These are phyloP conservation scores for Callitettix versicolor DNA, from an alignment of 1,140 invertebrate genomes.

Conservation along the genomic window DNA sequence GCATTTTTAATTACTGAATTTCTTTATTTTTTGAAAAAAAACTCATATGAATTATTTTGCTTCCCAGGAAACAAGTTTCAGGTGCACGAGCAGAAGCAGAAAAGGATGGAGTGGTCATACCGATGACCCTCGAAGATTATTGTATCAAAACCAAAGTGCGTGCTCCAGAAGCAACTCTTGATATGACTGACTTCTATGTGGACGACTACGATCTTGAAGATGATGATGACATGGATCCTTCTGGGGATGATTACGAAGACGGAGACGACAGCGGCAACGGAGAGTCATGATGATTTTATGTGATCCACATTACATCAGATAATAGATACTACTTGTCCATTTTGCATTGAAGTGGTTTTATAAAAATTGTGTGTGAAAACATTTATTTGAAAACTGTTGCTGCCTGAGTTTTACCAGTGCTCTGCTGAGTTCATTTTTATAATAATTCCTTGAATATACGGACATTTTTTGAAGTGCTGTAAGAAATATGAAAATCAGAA, in stretches of 20 bases:
- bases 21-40: too few species aligned
- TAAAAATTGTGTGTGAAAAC: too few species aligned
- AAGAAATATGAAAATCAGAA: too few species aligned
- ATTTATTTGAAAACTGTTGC: too few species aligned
- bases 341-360: too few species aligned
- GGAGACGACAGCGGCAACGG: slow-evolving; percentile 73
- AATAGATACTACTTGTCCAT: too few species aligned
- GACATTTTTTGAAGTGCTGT: too few species aligned
- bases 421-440: too few species aligned
- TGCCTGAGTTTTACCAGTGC: too few species aligned
- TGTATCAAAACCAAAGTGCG: slow-evolving; percentile 84
- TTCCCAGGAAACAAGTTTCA: slow-evolving; percentile 89
- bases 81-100: slow-evolving; percentile 89
- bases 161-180: slow-evolving; percentile 62
- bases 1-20: slow-evolving; percentile 5
- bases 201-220: slow-evolving; percentile 79
- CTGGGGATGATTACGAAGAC: slow-evolving; percentile 47
- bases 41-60: too few species aligned
- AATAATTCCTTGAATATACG: too few species aligned
- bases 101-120: slow-evolving; percentile 92
- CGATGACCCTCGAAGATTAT: slow-evolving; percentile 95
- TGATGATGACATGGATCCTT: slow-evolving; percentile 46
- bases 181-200: slow-evolving; percentile 88
- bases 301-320: too few species aligned
- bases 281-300: slow-evolving; percentile 34